Conservation (phyloP, 2,113 vertebrate genomes). For the Cavia aperea region DNA sequence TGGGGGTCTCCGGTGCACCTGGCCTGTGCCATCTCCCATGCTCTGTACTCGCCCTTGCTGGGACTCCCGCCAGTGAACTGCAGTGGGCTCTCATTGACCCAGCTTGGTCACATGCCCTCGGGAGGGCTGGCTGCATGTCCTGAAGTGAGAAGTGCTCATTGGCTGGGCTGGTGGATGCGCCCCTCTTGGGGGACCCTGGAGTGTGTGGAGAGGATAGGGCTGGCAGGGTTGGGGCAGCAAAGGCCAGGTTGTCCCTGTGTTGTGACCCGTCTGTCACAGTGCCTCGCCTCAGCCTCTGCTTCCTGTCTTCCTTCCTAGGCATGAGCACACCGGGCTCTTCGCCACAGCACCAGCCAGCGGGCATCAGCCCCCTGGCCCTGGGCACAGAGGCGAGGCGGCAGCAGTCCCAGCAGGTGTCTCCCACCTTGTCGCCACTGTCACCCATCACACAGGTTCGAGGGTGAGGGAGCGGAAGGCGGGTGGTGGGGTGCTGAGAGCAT, state of each 20-base stretch:
- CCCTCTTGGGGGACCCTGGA: not conserved
- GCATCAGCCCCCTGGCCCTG: constrained; percentile 83
- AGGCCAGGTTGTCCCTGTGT: not conserved
- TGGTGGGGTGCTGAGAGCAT: not conserved
- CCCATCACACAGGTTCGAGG: constrained; percentile 87
- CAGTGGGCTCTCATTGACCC: not conserved
- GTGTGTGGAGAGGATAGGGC: not conserved
- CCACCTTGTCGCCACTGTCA: constrained; percentile 87
- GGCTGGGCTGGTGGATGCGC: not conserved
- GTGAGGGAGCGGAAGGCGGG: not conserved
- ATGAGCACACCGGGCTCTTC: constrained; percentile 82
- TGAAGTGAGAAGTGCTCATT: not conserved
- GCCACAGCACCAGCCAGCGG: constrained; percentile 80
- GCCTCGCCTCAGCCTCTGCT: not conserved
- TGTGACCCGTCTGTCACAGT: not conserved
- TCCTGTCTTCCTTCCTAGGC: constrained; percentile 72
- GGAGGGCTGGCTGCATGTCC: not conserved
- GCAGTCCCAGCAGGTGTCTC: constrained; percentile 87
- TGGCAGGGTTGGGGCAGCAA: not conserved
- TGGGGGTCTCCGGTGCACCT: not conserved
- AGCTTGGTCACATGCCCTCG: not conserved
- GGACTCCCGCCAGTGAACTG: not conserved
- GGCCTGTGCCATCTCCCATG: not conserved
- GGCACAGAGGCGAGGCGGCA: constrained; percentile 84
- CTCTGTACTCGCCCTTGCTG: not conserved